phyloP scores from a whole-genome alignment of 2,888 invertebrate species.

The Tromatobia lineatoria region DNA sequence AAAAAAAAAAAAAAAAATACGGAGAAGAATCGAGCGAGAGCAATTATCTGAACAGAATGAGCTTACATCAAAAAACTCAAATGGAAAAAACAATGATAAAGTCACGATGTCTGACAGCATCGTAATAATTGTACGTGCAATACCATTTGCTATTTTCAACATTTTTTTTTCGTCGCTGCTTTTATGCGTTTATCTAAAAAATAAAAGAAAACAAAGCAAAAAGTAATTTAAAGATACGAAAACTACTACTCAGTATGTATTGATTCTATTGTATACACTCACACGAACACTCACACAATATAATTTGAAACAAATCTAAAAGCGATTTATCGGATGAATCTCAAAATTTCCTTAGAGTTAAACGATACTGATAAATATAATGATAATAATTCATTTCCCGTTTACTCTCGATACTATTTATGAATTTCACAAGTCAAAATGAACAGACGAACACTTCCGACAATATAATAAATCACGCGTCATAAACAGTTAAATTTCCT shows the following conservation, averaged over 20 bases:
- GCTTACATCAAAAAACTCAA: slow-evolving; percentile 78
- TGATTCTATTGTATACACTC: slow-evolving; percentile 57
- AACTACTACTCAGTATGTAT: slow-evolving; percentile 62
- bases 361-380: slow-evolving; percentile 50
- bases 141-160: slow-evolving; percentile 42
- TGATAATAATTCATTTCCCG: slow-evolving; percentile 23
- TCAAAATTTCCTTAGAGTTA: slow-evolving; percentile 50
- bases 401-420: slow-evolving; percentile 24
- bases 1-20: slow-evolving; percentile 26
- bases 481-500: slow-evolving; percentile 36
- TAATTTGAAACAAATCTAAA: slow-evolving; percentile 57
- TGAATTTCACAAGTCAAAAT: slow-evolving; percentile 16
- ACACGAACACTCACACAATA: slow-evolving; percentile 39
- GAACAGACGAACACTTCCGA: neutral
- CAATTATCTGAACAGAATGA: slow-evolving; percentile 78
- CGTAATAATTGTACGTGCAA: slow-evolving; percentile 56
- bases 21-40: slow-evolving; percentile 55
- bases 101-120: slow-evolving; percentile 36
- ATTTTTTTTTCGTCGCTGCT: slow-evolving; percentile 58
- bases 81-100: slow-evolving; percentile 54
- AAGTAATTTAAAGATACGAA: slow-evolving; percentile 52
- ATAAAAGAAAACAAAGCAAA: slow-evolving; percentile 24
- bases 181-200: slow-evolving; percentile 46
- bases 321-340: slow-evolving; percentile 44
- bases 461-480: neutral